Base-by-base conservation (phyloP, 2,113 vertebrate genomes). In the Mesembrinibis cayennensis region DNA sequence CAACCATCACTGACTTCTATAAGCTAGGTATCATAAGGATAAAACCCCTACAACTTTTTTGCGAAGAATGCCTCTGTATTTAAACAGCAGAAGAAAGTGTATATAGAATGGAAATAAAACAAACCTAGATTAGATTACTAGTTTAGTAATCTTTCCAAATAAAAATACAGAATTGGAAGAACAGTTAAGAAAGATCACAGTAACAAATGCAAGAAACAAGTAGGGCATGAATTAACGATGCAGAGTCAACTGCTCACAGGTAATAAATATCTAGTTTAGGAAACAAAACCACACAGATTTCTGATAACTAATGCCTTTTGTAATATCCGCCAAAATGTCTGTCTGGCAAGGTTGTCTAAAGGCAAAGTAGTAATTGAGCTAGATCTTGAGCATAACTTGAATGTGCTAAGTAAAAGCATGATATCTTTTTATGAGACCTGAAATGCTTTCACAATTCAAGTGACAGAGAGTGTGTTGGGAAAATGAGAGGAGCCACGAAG, bases 391-490 rank as follows among this genome's bases (percentile, higher is more conserved):
- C 25, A 15, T 47, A 42, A 42, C 44, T 78, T 40, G 23, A 40
- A 71, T 13, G 27, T 67, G 42, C 47, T 66, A 44, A 83, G n/a
- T 79, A 22, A 87, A 93, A 84, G 16, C 16, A 16, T 4, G n/a
- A 0, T 29, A 9, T 90, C 6, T 78, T 86, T 85, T 80, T 8
- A 50, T 29, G 59, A 83, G 16, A 21, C 49, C 53, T 72, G 56
- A 84, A 76, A 52, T 45, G 13, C 59, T 89, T 87, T 89, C 27
- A 80, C 20, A 34, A 27, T 69, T 67, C 11, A 67, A 29, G 32
- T 29, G 65, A 25, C 0, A 3, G 53, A 44, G 55, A 29, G 26
- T 0, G 1, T 50, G 47, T n/a, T 0, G 0, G 36, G 67, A 71
- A 53, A 86, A 72, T 25, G 42, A 67, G 67, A 20, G 44, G 23